Evolutionary conservation across 2,113 vertebrate species (phyloP).

Genomic region (Serinus canaria): DNA sequence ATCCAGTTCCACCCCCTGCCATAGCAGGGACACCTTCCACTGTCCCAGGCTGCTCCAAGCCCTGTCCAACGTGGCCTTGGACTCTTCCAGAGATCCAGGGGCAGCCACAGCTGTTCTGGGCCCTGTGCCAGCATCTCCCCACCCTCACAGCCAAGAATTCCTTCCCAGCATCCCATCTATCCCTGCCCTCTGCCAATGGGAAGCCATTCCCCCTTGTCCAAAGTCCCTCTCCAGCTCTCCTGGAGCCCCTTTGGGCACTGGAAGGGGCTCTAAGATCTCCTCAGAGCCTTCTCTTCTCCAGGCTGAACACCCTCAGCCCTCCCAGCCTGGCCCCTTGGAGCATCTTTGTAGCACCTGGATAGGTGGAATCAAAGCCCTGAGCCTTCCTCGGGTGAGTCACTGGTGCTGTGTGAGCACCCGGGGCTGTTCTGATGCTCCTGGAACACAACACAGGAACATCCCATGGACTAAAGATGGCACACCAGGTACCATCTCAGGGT

Average conservation of each 20-base stretch:
- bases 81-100: neutral
- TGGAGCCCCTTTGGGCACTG: neutral
- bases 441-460: neutral
- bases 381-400: neutral
- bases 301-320: neutral
- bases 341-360: neutral
- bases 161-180: rapidly evolving
- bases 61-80: rapidly evolving
- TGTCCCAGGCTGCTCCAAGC: rapidly evolving
- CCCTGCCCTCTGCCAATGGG: neutral
- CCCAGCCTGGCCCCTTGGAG: neutral
- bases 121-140: rapidly evolving
- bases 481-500: neutral
- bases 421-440: neutral
- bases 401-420: neutral
- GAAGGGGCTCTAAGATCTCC: rapidly evolving
- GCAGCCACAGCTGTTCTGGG: neutral
- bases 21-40: neutral
- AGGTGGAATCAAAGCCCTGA: neutral
- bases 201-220: neutral
- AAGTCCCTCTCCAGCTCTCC: neutral
- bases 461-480: neutral
- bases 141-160: rapidly evolving
- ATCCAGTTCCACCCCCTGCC: neutral
- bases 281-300: neutral